These are phyloP conservation scores for Hyperoodon ampullatus DNA, from an alignment of 2,113 vertebrate species.

Conservation along the genomic window DNA sequence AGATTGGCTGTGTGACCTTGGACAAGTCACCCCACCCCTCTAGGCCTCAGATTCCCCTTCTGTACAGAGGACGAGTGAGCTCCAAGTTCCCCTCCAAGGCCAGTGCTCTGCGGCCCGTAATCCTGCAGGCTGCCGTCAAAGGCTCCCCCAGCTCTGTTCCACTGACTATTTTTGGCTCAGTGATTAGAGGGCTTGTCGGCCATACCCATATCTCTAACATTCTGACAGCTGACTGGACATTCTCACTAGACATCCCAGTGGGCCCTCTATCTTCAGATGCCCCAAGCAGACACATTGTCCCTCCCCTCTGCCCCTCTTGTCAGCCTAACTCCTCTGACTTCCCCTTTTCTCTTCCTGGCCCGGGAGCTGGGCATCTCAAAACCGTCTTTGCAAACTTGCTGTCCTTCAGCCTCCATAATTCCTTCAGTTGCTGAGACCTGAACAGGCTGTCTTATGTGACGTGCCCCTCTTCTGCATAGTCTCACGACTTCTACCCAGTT, in stretches of 20 bases:
- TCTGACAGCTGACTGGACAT: not conserved
- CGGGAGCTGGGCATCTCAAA: not conserved
- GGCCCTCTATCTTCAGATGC: too few species aligned
- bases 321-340: not conserved
- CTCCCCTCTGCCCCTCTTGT: not conserved
- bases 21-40: not conserved
- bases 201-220: not conserved
- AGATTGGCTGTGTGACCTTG: not conserved
- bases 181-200: not conserved
- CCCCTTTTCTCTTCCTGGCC: not conserved
- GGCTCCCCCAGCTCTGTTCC: not conserved
- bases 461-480: not conserved
- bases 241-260: not conserved
- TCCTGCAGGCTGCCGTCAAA: not conserved
- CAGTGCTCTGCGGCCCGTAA: rapidly evolving
- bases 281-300: rapidly evolving
- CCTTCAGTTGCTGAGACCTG: not conserved
- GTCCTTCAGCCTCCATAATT: not conserved
- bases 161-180: not conserved
- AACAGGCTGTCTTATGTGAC: not conserved
- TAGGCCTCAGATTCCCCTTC: not conserved
- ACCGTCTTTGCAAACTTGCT: not conserved
- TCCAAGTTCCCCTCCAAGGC: not conserved
- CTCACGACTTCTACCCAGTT: too few species aligned
- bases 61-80: too few species aligned